Base-by-base conservation (phyloP, 2,797 vertebrate genomes). In the Chloroceryle inda region DNA sequence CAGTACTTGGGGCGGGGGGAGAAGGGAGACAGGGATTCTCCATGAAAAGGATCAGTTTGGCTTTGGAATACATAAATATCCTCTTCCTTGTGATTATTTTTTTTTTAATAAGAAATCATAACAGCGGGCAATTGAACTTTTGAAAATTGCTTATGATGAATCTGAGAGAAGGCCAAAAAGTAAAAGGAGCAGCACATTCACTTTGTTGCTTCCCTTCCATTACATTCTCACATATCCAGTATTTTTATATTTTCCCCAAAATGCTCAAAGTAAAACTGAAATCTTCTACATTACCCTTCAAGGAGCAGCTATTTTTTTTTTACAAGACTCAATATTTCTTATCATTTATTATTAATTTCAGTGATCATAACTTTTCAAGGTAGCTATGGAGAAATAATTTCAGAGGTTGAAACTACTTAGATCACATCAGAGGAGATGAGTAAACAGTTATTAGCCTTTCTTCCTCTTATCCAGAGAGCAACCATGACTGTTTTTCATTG, bases 141-240 rank as follows among this genome's bases (percentile, higher is more conserved):
- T 62, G 45, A 89, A 92, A 92, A 92, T 73, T 53, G 35, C 47
- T 85, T 88, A 37, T 80, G 42, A 71, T 85, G n/a, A 76, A 29
- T 69, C 80, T 61, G 69, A 52, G 38, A 69, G 59, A 78, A 82
- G 21, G 55, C 58, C 45, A 40, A 89, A 83, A 73, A 49, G 45
- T 49, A 29, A 68, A 56, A 75, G 63, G 26, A 81, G 40, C 6
- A 49, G 19, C 33, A 50, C 31, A 11, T 82, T 47, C 18, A 21
- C 26, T 75, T 87, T 71, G 13, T 47, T 68, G 5, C 42, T 69
- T 89, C 55, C 42, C 26, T 76, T 88, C 38, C 52, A 17, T 93
- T 85, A 38, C 27, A 15, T 40, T 82, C 53, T 73, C 15, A 85
- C 27, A 74, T 64, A 61, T 9, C 20, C 45, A 53, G 3, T 62